Percentiles rank a stretch among this genome's conserved stretches.
phyloP scores from a whole-genome alignment of 2,888 invertebrate species.

The Crossocerus cetratus region DNA sequence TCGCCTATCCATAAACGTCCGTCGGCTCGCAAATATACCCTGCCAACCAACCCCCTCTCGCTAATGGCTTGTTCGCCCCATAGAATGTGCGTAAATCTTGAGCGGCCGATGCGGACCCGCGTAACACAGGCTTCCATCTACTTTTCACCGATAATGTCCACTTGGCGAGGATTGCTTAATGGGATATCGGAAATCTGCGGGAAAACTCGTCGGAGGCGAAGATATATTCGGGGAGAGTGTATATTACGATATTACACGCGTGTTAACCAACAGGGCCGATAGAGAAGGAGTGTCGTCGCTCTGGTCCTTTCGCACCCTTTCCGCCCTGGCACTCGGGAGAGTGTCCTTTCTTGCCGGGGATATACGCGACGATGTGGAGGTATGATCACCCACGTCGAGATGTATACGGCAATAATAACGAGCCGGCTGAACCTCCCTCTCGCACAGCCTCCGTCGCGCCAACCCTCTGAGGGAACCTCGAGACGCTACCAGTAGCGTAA shows the following conservation, averaged over 20 bases:
- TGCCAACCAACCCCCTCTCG: constrained; percentile 39
- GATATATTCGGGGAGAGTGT: too few relatives aligned
- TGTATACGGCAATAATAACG: constrained; percentile 63
- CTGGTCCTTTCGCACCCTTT: constrained; percentile 17
- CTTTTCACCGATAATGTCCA: background rate
- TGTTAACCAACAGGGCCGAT: constrained; percentile 66
- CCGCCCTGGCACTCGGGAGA: too few relatives aligned
- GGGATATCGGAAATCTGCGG: too few relatives aligned
- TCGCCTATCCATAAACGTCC: constrained; percentile 44
- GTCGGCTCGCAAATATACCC: constrained; percentile 48
- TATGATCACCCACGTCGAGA: constrained; percentile 30
- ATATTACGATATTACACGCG: constrained; percentile 45
- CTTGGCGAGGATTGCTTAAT: too few relatives aligned
- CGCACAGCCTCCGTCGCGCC: constrained; percentile 20
- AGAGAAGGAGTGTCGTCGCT: constrained; percentile 52
- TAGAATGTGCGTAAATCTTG: constrained; percentile 18
- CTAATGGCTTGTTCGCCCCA: constrained; percentile 33
- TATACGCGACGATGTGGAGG: constrained; percentile 1
- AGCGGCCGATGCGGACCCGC: constrained; percentile 9
- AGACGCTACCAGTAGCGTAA: constrained; percentile 32
- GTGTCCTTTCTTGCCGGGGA: too few relatives aligned
- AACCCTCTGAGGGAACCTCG: constrained; percentile 13
- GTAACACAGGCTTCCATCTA: background rate
- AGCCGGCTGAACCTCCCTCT: constrained; percentile 47
- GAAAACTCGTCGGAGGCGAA: too few relatives aligned